A percentile compares a stretch with the other conserved stretches of the same genome.
Conservation (phyloP, 2,888 invertebrate genomes). For the Macaria liturata region DNA sequence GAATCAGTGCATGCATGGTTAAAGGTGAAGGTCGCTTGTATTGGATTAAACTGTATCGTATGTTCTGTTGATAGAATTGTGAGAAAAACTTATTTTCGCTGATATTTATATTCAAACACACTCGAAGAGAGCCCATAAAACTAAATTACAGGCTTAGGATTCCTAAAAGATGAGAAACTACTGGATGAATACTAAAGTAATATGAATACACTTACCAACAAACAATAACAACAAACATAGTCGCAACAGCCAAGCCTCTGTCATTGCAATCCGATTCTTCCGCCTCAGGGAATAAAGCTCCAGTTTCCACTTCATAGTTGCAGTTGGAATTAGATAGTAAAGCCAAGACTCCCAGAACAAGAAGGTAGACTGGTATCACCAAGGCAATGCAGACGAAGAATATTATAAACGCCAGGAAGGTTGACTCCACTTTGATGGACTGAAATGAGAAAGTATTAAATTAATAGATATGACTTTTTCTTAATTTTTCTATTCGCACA, state of each 20-base stretch:
- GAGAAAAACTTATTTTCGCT: too few species aligned
- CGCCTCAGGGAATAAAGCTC: constrained; percentile 65
- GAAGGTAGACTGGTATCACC: constrained; percentile 83
- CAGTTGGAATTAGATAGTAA: constrained; percentile 66
- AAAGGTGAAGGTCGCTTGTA: too few species aligned
- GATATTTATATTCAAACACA: too few species aligned
- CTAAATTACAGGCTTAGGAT: too few species aligned
- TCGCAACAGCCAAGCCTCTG: constrained; percentile 61
- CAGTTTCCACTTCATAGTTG: constrained; percentile 68
- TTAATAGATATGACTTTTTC: background rate
- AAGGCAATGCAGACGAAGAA: constrained; percentile 85
- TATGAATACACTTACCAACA: constrained; percentile 63
- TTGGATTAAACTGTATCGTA: too few species aligned
- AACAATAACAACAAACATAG: constrained; percentile 65
- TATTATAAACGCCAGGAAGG: constrained; percentile 85
- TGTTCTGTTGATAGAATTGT: too few species aligned
- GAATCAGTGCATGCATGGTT: too few species aligned
- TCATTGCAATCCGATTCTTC: constrained; percentile 69
- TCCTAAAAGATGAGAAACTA: too few species aligned
- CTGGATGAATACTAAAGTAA: too few species aligned
- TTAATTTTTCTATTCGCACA: too few species aligned
- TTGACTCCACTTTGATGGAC: constrained; percentile 88
- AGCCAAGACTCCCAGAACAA: constrained; percentile 81
- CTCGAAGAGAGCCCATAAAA: too few species aligned
- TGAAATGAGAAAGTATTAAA: constrained; percentile 51